phyloP scores from a whole-genome alignment of 2,113 vertebrate species.

The Malaclemys terrapin region DNA sequence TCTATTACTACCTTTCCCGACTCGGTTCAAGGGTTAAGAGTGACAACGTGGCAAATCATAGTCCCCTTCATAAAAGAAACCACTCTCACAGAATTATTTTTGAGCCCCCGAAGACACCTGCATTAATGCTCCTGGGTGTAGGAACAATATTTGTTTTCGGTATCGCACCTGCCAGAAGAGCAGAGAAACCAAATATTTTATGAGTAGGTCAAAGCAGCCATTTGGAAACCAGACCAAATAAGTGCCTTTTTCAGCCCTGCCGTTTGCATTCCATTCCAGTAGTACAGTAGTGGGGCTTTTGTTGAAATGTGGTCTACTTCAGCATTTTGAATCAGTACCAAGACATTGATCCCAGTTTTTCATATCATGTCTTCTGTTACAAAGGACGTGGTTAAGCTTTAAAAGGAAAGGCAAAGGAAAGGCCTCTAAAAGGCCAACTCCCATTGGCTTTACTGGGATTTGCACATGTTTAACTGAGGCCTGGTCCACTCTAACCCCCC shows the following conservation, averaged over 20 bases:
- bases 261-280: not conserved
- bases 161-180: constrained; percentile 45
- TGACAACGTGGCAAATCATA: not conserved
- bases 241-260: not conserved
- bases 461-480: not conserved
- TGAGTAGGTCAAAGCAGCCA: constrained; percentile 54
- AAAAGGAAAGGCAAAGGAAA: constrained; percentile 61
- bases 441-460: constrained; percentile 22
- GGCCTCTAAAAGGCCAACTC: constrained; percentile 36
- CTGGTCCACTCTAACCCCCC: too few relatives aligned
- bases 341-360: not conserved
- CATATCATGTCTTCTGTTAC: constrained; percentile 11
- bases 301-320: not conserved
- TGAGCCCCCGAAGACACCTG: constrained; percentile 19
- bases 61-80: constrained; percentile 19
- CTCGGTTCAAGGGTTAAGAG: not conserved
- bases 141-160: constrained; percentile 47
- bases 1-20: not conserved
- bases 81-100: constrained; percentile 17
- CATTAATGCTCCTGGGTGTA: constrained; percentile 54
- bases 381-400: constrained; percentile 36
- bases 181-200: constrained; percentile 61
- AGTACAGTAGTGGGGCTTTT: not conserved
- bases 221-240: constrained; percentile 42
- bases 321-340: not conserved